Percentiles rank a stretch among this genome's conserved stretches.
These are phyloP conservation scores for Tangara arthus DNA, from an alignment of 2,797 vertebrate species.

Conservation along the genomic window DNA sequence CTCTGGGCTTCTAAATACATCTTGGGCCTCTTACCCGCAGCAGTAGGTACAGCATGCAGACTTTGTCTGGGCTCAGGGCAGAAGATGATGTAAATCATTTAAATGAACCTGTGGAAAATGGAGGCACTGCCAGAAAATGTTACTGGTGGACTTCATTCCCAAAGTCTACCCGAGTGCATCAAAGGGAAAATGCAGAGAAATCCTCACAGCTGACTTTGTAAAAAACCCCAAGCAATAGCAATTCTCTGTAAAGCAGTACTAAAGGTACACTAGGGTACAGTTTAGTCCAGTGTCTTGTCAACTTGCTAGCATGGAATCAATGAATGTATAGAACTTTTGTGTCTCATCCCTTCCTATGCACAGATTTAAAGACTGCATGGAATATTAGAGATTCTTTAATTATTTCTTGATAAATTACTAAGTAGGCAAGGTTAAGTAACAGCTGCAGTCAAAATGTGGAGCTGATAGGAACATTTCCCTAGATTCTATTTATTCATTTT, in stretches of 20 bases:
- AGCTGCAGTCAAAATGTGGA: not conserved
- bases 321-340: not conserved
- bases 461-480: not conserved
- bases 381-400: not conserved
- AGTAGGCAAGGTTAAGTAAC: not conserved
- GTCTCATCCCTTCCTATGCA: not conserved
- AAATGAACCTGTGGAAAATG: constrained; percentile 14
- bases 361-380: not conserved
- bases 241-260: not conserved
- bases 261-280: not conserved
- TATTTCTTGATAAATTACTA: not conserved
- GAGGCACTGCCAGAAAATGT: not conserved
- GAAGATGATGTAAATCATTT: constrained; percentile 14
- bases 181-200: not conserved
- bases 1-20: not conserved
- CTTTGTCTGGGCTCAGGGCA: not conserved
- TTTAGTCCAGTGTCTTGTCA: not conserved
- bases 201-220: not conserved
- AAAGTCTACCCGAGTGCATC: not conserved
- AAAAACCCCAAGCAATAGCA: not conserved
- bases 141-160: not conserved
- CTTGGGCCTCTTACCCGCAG: constrained; percentile 7
- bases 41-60: not conserved
- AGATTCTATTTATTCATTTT: not conserved
- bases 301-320: not conserved